Evolutionary conservation across 2,113 vertebrate genomes (phyloP), one percentile per base, ranked within the genome.

Genomic region (Pogonocichla stellata): DNA sequence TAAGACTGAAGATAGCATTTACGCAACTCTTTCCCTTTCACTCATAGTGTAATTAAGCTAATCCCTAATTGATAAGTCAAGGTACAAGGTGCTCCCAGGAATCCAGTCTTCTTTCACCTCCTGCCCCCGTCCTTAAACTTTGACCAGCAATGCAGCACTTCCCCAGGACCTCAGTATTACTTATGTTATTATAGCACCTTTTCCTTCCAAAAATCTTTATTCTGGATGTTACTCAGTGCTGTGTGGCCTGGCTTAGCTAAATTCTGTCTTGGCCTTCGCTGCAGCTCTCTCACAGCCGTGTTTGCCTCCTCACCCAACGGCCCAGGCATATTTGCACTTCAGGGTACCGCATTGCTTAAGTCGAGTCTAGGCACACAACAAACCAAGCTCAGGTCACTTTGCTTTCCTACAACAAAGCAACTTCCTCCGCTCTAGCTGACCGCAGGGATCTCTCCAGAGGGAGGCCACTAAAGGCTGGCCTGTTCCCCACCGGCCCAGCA

Each of bases 291-390:
- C 5, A 17, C 8, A 19, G 3, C 33, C 2, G 0, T 2, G 1
- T 31, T 12, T 9, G 5, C 8, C 17, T 19, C 54, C 29, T 33
- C 14, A 14, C 36, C 5, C 58, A 28, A 10, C 0, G 0, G 0
- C 15, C 15, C 5, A 15, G 29, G 8, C 8, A 0, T 0, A 14
- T 36, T 33, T 28, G 5, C 28, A 36, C 1, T 5, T 73, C 31
- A n/a, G 8, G 16, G 19, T 5, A 5, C 20, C 18, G 3, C 6
- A 2, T 0, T 4, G 3, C 34, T 28, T 1, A 0, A 54, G 7
- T 20, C 7, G 34, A 69, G 19, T 6, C 33, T 47, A 66, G 29
- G 16, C 0, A 0, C 31, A 12, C 38, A 42, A 45, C 36, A 71
- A n/a, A 2, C 5, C 11, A 4, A 34, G 10, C 47, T 8, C 1